Conservation (phyloP, 2,888 invertebrate genomes). For the Chaitophorus viminalis region DNA sequence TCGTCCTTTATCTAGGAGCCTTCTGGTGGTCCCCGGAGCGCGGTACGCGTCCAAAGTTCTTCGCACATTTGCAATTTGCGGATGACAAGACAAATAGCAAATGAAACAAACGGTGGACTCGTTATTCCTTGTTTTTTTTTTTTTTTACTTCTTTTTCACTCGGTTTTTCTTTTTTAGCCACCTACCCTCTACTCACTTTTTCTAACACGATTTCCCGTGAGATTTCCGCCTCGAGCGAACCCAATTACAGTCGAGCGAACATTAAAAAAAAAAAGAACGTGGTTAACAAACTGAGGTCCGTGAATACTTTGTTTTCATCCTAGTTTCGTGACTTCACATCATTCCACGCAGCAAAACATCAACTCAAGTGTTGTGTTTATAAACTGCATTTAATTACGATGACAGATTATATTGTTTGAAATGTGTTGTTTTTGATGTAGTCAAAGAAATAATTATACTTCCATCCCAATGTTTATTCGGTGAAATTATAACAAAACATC, state of each 20-base stretch:
- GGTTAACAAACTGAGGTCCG: conserved; percentile 24
- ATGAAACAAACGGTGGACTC: conserved; percentile 36
- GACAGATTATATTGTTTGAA: conserved; percentile 1
- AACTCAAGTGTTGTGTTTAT: conserved; percentile 32
- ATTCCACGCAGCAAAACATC: conserved; percentile 10
- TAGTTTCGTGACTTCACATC: conserved; percentile 20
- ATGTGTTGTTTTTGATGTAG: not conserved
- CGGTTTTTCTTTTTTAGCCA: not conserved
- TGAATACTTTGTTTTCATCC: conserved; percentile 10
- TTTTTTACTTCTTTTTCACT: not conserved
- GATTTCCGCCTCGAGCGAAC: conserved; percentile 38
- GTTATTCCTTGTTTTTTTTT: conserved; percentile 27
- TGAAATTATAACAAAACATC: not conserved
- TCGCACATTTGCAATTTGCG: conserved; percentile 48
- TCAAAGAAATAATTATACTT: not conserved
- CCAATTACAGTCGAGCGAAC: conserved; percentile 43
- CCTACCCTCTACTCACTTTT: not conserved
- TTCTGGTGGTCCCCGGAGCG: conserved; percentile 28
- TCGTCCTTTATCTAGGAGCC: conserved; percentile 15
- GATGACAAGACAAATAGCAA: conserved; percentile 51
- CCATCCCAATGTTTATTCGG: not conserved
- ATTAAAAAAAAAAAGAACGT: conserved; percentile 37
- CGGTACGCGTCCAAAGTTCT: conserved; percentile 39
- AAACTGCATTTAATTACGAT: conserved; percentile 39
- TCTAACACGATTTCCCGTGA: conserved; percentile 54